These are phyloP conservation scores for Australoheros scitulus DNA, from an alignment of 2,113 vertebrate genomes.

Conservation along the genomic window DNA sequence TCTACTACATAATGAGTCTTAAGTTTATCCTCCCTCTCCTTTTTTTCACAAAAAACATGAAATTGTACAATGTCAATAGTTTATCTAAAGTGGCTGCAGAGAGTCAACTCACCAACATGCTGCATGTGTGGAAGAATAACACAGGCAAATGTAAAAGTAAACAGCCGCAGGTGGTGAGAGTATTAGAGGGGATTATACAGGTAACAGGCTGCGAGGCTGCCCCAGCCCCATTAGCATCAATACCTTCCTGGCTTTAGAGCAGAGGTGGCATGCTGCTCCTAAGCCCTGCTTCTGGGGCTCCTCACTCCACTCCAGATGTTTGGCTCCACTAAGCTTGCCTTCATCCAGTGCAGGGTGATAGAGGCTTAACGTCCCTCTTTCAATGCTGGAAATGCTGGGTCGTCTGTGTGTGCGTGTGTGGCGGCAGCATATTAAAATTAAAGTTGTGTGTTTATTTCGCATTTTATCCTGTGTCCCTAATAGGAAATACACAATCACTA, in stretches of 20 bases:
- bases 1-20: background rate
- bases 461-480: background rate
- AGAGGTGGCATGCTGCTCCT: constrained; percentile 34
- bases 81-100: constrained; percentile 15
- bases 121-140: constrained; percentile 51
- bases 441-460: constrained; percentile 10
- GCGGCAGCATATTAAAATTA: background rate
- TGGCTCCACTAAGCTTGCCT: constrained; percentile 30
- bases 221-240: constrained; percentile 56
- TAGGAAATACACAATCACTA: background rate
- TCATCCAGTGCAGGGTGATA: constrained; percentile 19
- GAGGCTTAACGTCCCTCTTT: constrained; percentile 29
- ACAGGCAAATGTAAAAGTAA: constrained; percentile 65
- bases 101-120: background rate
- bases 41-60: background rate
- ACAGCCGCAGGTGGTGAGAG: constrained; percentile 60
- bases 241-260: constrained; percentile 39
- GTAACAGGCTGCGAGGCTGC: constrained; percentile 46
- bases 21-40: background rate
- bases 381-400: background rate
- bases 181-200: constrained; percentile 74
- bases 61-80: background rate
- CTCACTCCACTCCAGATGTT: constrained; percentile 48
- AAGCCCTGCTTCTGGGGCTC: constrained; percentile 48
- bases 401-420: background rate